These are phyloP conservation scores for Tipula confusa DNA, from an alignment of 2,888 invertebrate genomes.

Conservation along the genomic window DNA sequence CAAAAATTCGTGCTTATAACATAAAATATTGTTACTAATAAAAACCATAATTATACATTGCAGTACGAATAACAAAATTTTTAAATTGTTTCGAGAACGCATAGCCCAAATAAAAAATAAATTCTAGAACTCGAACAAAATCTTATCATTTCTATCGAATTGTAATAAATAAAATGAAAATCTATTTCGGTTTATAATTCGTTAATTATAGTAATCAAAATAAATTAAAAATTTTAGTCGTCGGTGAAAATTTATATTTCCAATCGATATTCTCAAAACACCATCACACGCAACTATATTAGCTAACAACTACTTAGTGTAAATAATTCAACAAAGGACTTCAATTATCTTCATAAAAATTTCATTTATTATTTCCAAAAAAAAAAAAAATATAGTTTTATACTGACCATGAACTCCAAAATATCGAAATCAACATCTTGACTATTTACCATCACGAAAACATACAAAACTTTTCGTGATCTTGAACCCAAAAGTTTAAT, in stretches of 20 bases:
- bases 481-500: neutral
- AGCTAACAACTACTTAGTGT: no score
- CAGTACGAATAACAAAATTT: neutral
- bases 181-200: neutral
- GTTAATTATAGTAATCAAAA: neutral
- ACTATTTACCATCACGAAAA: neutral
- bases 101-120: neutral
- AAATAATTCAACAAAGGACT: neutral
- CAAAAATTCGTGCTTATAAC: neutral
- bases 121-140: neutral
- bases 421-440: neutral
- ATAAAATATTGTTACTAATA: neutral
- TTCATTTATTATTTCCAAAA: neutral
- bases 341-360: conserved; percentile 12
- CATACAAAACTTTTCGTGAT: neutral
- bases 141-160: neutral
- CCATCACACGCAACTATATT: neutral
- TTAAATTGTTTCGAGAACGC: neutral
- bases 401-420: neutral
- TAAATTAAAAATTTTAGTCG: neutral
- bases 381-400: neutral
- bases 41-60: neutral
- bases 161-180: neutral
- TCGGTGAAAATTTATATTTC: neutral
- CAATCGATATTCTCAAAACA: neutral